Evolutionary conservation across 1,140 invertebrate genomes (phyloP), one percentile per base, ranked within the genome.

Genomic region (Caerostris extrusa): DNA sequence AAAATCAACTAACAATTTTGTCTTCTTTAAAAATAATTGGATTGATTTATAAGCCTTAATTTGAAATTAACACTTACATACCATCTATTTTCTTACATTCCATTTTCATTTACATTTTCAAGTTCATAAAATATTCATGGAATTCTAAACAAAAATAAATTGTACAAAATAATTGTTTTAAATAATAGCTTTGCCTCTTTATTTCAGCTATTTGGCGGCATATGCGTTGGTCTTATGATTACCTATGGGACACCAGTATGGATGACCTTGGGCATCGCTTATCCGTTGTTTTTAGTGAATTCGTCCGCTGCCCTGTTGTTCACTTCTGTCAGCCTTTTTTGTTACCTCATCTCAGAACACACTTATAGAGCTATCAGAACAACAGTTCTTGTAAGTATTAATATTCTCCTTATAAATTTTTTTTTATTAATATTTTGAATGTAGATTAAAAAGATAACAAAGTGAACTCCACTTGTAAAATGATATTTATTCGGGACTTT

Each of bases 261-360:
- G 1, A 96, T 96, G 58, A 97, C 96, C 1, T 97, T 98, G 95
- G 98, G 97, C 92, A 96, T 97, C 2, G 97, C 98, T 53, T 97
- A 98, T 95, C 97, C 98, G 93, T 97, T 97, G 14, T 97, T 98
- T 95, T 95, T 98, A 82, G 97, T 98, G 56, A 98, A 97, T 3
- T 97, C 97, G 0, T 97, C 97, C 0, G 97, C 97, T 17, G 98
- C 97, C 94, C 97, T 98, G 69, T 96, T 98, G 67, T 98, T 97
- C 14, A 97, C 97, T 0, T 96, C 97, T 12, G 96, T 98, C 2
- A 96, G 98, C 53, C 96, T 98, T 7, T 95, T 97, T 19, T 98
- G 97, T 95, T 98, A 98, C 95, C 96, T 98, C 12, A 96, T 98
- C 69, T 98, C 98, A 0, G 97, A 97, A 81, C 98, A 98, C 95